Base-by-base conservation (phyloP, 2,888 invertebrate species). In the Galeopsomyia nigrocyanea region DNA sequence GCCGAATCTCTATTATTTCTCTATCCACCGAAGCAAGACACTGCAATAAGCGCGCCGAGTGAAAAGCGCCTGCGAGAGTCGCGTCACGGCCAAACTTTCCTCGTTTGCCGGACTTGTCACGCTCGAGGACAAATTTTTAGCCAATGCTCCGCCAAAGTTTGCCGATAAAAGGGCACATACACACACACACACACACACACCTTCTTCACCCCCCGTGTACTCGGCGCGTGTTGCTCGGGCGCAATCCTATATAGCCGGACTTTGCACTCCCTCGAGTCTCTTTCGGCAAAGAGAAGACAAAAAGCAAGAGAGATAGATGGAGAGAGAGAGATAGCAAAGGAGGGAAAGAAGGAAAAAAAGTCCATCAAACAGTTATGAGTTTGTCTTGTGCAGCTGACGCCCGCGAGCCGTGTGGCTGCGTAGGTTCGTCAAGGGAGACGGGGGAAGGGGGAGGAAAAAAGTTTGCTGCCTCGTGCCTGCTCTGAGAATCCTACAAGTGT, bases 81-180 rank as follows among this genome's bases (percentile, higher is more conserved):
- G 14, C 17, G 26, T 19, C 46, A 50, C 26, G 17, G 65, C 16
- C 31, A 74, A 75, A 75, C 51, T 75, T 75, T 71, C 50, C 70
- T 73, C 73, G 73, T 75, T 75, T 70, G 50, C 61, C 56, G 58
- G 62, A 62, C 66, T 58, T 57, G 50, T 31, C 21, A 14, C 64
- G 19, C 67, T 47, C 1, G 47, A 16, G 39, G 19, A 16, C 14
- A 46, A n/a, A 39, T 39, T 39, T 39, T 39, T 39, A 13, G 39
- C 31, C 57, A 47, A 61, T 55, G 21, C 46, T 26, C 39, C 55
- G 19, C 14, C 49, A 5, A 70, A 58, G 56, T 66, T 56, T 62
- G 19, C 50, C 62, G 56, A 65, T 71, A 62, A 70, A 65, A 53
- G 56, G 47, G 21, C 51, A 13, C 61, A 26, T n/a, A 3, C 49